These are phyloP conservation scores for Holotrichia oblita DNA, from an alignment of 1,140 invertebrate genomes.

Conservation along the genomic window DNA sequence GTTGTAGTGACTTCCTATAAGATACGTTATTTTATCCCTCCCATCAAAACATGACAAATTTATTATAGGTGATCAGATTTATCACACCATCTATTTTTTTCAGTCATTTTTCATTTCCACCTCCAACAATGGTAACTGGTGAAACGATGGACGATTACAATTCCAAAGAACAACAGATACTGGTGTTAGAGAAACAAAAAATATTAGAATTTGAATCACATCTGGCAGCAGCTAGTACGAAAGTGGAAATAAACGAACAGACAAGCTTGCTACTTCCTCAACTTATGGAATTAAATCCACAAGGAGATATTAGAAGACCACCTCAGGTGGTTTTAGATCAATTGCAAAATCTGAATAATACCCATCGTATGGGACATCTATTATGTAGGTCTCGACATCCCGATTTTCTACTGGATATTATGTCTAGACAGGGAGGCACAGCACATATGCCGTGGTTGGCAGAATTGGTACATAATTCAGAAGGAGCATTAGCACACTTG, in stretches of 20 bases:
- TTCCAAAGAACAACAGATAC: constrained; percentile 67
- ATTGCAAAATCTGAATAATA: constrained; percentile 80
- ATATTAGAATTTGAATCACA: constrained; percentile 95
- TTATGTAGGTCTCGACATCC: constrained; percentile 90
- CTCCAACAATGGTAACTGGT: constrained; percentile 68
- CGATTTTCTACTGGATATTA: constrained; percentile 93
- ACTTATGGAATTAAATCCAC: constrained; percentile 81
- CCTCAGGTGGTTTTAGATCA: constrained; percentile 81
- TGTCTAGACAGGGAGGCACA: constrained; percentile 85
- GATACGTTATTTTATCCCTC: too few relatives aligned
- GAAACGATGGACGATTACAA: constrained; percentile 56
- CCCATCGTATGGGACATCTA: constrained; percentile 86
- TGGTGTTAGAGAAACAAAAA: constrained; percentile 78
- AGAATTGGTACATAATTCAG: constrained; percentile 91
- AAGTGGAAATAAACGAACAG: constrained; percentile 88
- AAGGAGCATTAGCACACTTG: constrained; percentile 84
- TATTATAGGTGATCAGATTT: too few relatives aligned
- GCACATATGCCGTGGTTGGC: constrained; percentile 96
- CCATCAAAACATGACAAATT: too few relatives aligned
- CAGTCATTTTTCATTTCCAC: constrained; percentile 78
- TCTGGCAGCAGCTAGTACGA: constrained; percentile 87
- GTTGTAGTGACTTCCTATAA: too few relatives aligned
- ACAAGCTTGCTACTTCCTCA: constrained; percentile 88
- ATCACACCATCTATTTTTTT: too few relatives aligned
- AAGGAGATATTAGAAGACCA: constrained; percentile 81